Conservation (phyloP, 1,140 invertebrate genomes). For the Dysdera silvatica region DNA sequence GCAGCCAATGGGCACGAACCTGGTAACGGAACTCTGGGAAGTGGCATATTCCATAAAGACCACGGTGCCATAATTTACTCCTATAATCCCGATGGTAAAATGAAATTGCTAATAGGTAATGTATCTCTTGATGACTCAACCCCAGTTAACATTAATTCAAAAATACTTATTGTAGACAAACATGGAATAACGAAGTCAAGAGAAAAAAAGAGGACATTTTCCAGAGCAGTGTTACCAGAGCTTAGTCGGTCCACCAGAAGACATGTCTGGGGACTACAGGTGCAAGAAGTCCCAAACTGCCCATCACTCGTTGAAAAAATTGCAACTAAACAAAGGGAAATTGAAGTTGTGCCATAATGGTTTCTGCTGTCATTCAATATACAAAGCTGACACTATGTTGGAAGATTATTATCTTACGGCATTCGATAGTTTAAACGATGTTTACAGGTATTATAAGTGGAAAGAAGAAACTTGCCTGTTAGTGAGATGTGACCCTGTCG, state of each 20-base stretch:
- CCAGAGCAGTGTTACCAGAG: slow-evolving; percentile 3
- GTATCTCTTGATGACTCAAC: not conserved
- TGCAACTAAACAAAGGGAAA: not conserved
- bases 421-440: slow-evolving; percentile 7
- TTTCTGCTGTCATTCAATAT: slow-evolving; percentile 24
- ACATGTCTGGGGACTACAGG: not conserved
- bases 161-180: not conserved
- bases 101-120: slow-evolving; percentile 2
- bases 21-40: not conserved
- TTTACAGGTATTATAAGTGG: slow-evolving; percentile 11
- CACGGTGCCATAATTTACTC: not conserved
- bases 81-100: not conserved
- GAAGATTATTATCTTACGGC: slow-evolving; percentile 19
- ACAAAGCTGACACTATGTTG: not conserved
- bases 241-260: not conserved
- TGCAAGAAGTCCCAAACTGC: not conserved
- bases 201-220: slow-evolving; percentile 10
- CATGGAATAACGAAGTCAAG: not conserved
- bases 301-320: slow-evolving; percentile 14
- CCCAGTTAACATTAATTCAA: not conserved
- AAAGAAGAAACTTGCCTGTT: slow-evolving; percentile 28
- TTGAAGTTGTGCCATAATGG: slow-evolving; percentile 18
- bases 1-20: slow-evolving; percentile 51
- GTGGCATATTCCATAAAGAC: slow-evolving; percentile 24
- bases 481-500: slow-evolving; percentile 13